Conservation (phyloP, 2,888 invertebrate species). For the Pheosia tremula region DNA sequence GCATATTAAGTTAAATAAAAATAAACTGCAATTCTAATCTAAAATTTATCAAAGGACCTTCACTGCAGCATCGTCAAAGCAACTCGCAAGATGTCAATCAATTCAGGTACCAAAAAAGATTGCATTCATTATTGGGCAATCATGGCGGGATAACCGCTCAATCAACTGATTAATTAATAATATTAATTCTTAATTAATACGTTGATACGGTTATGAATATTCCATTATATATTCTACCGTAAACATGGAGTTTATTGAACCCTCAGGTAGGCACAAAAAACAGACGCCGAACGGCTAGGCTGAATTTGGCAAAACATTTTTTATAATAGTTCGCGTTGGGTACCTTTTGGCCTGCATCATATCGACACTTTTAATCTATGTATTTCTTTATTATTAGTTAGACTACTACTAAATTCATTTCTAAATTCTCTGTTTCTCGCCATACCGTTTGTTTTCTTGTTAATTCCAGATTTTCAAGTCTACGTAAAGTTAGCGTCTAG, state of each 20-base stretch:
- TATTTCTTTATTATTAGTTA: no score
- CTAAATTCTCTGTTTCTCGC: no score
- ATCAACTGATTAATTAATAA: not conserved
- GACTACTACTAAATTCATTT: no score
- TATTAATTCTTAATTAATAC: not conserved
- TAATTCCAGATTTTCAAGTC: no score
- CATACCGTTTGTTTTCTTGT: no score
- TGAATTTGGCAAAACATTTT: not conserved
- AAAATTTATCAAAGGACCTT: not conserved
- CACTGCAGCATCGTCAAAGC: not conserved
- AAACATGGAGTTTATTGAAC: not conserved
- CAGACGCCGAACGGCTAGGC: not conserved
- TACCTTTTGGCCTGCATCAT: no score
- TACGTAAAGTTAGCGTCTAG: not conserved
- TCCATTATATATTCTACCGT: not conserved
- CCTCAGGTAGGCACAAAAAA: conserved; percentile 1
- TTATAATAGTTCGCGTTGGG: not conserved
- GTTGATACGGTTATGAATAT: no score
- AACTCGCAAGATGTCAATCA: not conserved
- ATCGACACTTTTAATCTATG: no score
- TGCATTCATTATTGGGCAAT: not conserved
- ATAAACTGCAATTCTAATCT: not conserved
- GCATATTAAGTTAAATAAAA: no score
- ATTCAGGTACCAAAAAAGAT: not conserved
- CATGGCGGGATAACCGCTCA: not conserved